These are phyloP conservation scores for Morbakka virulenta DNA, from an alignment of 30 jellyfish, hydroid and myxozoan genomes.

Conservation along the genomic window DNA sequence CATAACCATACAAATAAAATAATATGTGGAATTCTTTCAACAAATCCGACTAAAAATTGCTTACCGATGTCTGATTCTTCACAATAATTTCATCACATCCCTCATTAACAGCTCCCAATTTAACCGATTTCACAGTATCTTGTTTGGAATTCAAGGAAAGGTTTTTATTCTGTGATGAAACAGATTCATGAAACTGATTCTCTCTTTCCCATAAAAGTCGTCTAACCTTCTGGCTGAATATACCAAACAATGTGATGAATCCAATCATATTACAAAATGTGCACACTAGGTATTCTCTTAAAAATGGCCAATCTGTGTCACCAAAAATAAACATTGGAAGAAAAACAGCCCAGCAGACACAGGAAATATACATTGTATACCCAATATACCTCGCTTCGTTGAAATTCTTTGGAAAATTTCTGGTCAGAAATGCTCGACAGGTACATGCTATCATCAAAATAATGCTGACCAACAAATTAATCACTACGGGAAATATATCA, in stretches of 20 bases:
- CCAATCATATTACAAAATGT: conserved; percentile 55
- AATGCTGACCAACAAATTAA: conserved; percentile 74
- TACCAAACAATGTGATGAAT: conserved; percentile 74
- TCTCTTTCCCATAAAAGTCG: conserved; percentile 31
- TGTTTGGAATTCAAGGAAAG: no score
- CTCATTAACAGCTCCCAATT: no score
- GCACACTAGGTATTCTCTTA: conserved; percentile 51
- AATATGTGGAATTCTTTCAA: no score
- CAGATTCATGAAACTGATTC: no score
- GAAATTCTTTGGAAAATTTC: conserved; percentile 95
- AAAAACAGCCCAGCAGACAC: conserved; percentile 91
- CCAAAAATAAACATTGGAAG: conserved; percentile 70
- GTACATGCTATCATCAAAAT: conserved; percentile 90
- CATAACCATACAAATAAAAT: no score
- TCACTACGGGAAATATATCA: conserved; percentile 46
- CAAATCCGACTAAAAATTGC: no score
- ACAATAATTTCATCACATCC: no score
- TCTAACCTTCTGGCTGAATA: conserved; percentile 74
- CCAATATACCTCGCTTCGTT: conserved; percentile 95
- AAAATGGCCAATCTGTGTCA: neutral
- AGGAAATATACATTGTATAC: conserved; percentile 82
- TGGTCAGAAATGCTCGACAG: conserved; percentile 85
- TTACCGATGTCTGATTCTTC: no score
- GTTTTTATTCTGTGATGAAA: no score
- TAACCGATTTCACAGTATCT: no score